These are phyloP conservation scores for Propithecus perrieri DNA, from an alignment of 2,797 vertebrate species.

Conservation along the genomic window DNA sequence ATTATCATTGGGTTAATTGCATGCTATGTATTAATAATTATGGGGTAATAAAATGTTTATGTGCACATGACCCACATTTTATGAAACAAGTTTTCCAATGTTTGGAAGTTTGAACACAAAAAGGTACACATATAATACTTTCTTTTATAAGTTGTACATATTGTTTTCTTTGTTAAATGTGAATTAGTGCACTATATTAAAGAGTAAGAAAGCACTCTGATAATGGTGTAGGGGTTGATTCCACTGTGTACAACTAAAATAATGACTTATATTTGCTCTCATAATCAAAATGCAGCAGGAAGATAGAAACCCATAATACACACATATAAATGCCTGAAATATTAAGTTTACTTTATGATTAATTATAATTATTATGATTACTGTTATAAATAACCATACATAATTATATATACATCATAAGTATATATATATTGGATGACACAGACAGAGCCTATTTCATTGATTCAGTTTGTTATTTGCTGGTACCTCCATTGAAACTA, in stretches of 20 bases:
- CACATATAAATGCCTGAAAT: not conserved
- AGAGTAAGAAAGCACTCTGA: not conserved
- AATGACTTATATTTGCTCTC: not conserved
- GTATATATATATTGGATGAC: not conserved
- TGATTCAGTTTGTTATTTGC: not conserved
- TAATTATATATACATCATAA: not conserved
- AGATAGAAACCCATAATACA: not conserved
- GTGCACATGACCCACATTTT: not conserved
- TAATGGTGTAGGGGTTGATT: not conserved
- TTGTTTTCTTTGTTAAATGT: not conserved
- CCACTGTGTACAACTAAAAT: not conserved
- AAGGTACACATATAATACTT: not conserved
- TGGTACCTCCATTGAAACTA: not conserved
- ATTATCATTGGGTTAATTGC: constrained; percentile 55
- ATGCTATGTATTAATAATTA: not conserved
- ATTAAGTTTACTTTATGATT: not conserved
- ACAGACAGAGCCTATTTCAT: not conserved
- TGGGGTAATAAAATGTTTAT: constrained; percentile 45
- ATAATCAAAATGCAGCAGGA: not conserved
- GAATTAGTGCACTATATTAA: not conserved
- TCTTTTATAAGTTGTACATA: not conserved
- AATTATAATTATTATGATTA: not conserved
- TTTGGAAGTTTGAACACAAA: not conserved
- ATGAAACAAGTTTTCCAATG: not conserved
- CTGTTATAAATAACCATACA: not conserved